These are phyloP conservation scores for Neofelis nebulosa DNA, from an alignment of 2,113 vertebrate genomes.

Conservation along the genomic window DNA sequence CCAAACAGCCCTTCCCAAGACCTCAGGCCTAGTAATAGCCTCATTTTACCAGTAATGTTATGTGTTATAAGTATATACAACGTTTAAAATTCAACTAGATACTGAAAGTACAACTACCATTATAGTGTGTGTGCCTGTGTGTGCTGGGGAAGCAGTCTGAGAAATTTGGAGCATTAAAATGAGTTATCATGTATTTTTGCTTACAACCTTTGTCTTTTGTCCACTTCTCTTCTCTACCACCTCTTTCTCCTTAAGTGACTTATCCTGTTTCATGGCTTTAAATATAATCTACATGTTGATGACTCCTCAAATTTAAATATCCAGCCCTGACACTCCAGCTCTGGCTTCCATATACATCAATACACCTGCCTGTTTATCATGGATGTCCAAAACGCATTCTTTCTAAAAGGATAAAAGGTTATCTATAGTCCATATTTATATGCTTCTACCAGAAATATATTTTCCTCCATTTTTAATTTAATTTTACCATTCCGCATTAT, in stretches of 20 bases:
- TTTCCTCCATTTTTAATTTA: not conserved
- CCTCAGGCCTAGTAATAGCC: not conserved
- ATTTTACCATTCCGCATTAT: not conserved
- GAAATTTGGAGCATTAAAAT: constrained; percentile 9
- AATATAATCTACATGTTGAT: not conserved
- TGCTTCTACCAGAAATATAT: not conserved
- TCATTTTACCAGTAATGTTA: not conserved
- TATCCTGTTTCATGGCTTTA: not conserved
- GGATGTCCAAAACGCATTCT: not conserved
- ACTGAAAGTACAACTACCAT: not conserved
- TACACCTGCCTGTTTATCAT: not conserved
- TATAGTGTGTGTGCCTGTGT: not conserved
- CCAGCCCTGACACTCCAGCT: not conserved
- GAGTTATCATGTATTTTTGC: not conserved
- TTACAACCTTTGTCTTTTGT: not conserved
- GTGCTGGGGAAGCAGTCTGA: not conserved
- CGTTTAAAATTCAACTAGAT: not conserved
- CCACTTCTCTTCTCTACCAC: not conserved
- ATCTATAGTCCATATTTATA: not conserved
- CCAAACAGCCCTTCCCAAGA: not conserved
- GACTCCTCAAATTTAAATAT: constrained; percentile 10
- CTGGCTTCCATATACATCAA: not conserved
- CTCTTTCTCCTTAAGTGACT: not conserved
- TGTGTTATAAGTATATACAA: not conserved
- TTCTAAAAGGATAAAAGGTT: not conserved